Percentiles rank a stretch among this genome's conserved stretches.
Evolutionary conservation across 1,140 invertebrate genomes (phyloP).

Genomic region (Spodoptera litura): DNA sequence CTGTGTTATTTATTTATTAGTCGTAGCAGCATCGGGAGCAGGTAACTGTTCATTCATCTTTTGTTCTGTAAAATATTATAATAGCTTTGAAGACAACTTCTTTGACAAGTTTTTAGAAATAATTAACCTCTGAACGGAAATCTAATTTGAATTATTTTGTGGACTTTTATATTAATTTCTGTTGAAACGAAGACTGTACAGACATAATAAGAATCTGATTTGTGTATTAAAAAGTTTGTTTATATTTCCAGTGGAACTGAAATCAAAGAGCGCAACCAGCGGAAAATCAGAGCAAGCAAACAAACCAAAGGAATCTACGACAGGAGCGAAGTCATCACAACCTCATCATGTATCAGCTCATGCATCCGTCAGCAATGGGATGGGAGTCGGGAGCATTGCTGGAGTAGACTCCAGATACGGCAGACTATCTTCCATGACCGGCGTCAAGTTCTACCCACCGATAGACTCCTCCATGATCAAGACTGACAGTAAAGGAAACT

Average conservation of each 20-base stretch:
- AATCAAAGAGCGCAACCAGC: not conserved
- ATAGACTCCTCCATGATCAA: conserved; percentile 31
- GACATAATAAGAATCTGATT: not conserved
- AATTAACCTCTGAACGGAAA: conserved; percentile 5
- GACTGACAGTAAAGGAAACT: conserved; percentile 36
- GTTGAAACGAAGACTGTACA: not conserved
- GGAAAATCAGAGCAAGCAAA: conserved; percentile 1
- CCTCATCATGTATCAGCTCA: not conserved
- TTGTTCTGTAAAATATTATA: conserved; percentile 1
- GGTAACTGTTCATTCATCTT: conserved; percentile 44
- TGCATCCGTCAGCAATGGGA: conserved; percentile 29
- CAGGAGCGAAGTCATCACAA: not conserved
- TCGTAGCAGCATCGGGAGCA: conserved; percentile 44
- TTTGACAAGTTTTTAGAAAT: not conserved
- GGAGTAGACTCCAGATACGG: conserved; percentile 62
- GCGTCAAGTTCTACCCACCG: conserved; percentile 60
- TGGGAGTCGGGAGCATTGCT: conserved; percentile 64
- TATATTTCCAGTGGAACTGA: conserved; percentile 19
- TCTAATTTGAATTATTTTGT: not conserved
- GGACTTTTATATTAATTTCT: not conserved
- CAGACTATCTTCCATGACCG: conserved; percentile 60
- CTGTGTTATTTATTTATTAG: conserved; percentile 37
- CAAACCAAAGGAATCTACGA: conserved; percentile 6
- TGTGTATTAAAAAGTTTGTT: not conserved
- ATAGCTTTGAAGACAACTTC: not conserved